phyloP scores from a whole-genome alignment of 2,888 invertebrate species.

The Phaedon cochleariae region DNA sequence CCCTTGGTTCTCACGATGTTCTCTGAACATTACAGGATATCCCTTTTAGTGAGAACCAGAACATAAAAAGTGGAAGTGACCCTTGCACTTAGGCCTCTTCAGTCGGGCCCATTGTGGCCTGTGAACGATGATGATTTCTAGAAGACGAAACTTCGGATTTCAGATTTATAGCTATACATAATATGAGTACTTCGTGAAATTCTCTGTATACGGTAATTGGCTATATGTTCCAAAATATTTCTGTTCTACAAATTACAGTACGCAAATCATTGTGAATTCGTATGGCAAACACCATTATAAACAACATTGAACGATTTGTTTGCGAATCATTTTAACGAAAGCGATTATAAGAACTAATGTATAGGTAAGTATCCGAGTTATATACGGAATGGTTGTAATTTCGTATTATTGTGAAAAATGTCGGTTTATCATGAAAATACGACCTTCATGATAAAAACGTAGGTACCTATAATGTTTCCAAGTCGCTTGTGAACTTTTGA shows the following conservation, averaged over 20 bases:
- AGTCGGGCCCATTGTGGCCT: no score
- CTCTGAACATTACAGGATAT: no score
- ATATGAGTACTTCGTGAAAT: no score
- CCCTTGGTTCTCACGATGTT: no score
- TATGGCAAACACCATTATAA: not conserved
- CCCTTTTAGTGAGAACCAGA: no score
- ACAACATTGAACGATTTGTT: slow-evolving; percentile 1
- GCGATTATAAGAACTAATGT: not conserved
- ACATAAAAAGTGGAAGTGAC: no score
- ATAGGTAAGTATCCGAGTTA: no score
- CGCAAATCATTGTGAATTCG: not conserved
- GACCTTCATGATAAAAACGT: not conserved
- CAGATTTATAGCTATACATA: no score
- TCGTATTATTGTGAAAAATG: not conserved
- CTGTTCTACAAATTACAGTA: not conserved
- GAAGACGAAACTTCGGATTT: no score
- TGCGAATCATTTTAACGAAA: not conserved
- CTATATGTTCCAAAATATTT: not conserved
- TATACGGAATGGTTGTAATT: not conserved
- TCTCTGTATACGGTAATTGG: no score
- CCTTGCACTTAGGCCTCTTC: no score
- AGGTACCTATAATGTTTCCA: not conserved
- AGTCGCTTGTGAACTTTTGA: not conserved
- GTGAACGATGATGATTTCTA: no score
- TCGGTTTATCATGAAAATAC: not conserved